A percentile compares a stretch with the other conserved stretches of the same genome.
phyloP scores from a whole-genome alignment of 2,113 vertebrate species.

The Alouatta palliata region DNA sequence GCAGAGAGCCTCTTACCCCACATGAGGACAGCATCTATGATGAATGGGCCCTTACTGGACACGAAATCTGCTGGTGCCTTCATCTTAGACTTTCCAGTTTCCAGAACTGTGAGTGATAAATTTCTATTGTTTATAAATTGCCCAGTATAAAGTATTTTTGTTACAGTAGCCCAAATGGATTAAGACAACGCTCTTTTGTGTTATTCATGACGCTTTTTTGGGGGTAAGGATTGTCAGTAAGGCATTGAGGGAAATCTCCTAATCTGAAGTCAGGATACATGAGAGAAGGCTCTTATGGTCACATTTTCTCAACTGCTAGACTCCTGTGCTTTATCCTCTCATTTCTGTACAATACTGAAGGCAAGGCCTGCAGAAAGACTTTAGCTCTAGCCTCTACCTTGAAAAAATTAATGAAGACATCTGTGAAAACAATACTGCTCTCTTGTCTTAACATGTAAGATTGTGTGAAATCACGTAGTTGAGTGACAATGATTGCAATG shows the following conservation, averaged over 20 bases:
- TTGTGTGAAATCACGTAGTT: not conserved
- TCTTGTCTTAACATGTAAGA: slow-evolving; percentile 6
- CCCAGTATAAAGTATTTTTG: not conserved
- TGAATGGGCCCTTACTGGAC: not conserved
- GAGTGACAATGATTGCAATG: not conserved
- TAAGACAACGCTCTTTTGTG: not conserved
- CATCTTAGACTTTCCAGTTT: not conserved
- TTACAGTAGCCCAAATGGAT: not conserved
- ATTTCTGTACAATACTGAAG: not conserved
- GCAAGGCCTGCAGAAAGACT: not conserved
- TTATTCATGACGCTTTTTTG: not conserved
- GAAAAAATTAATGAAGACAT: slow-evolving; percentile 5
- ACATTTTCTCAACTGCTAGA: not conserved
- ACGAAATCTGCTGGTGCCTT: not conserved
- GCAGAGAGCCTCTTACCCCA: not conserved
- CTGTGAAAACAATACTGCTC: slow-evolving; percentile 9
- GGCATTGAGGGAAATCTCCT: not conserved
- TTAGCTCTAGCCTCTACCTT: not conserved
- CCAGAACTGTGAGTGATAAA: not conserved
- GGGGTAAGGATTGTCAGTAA: not conserved
- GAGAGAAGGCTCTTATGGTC: not conserved
- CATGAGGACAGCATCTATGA: not conserved
- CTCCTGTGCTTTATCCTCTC: not conserved
- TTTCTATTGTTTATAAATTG: not conserved
- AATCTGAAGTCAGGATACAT: not conserved